Percentiles rank a stretch among this genome's conserved stretches.
Evolutionary conservation across 2,888 invertebrate genomes (phyloP).

Genomic region (Pasiphila rectangulata): DNA sequence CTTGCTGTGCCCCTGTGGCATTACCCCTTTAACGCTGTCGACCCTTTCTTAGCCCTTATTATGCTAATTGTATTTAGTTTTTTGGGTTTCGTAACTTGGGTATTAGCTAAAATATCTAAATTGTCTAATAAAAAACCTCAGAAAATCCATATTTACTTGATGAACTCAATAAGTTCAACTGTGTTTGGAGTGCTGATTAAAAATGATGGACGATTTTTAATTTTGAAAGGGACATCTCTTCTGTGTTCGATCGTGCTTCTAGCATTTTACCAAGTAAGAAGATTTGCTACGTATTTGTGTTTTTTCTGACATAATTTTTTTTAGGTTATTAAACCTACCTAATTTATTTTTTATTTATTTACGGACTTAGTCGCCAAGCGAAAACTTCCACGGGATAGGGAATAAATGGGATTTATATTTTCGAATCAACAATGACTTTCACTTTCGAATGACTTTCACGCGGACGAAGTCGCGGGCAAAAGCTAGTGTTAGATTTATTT

Average conservation of each 20-base stretch:
- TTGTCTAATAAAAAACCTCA: constrained; percentile 15
- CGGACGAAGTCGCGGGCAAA: too few species aligned
- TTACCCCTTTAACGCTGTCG: constrained; percentile 34
- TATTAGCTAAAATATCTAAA: constrained; percentile 27
- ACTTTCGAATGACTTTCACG: too few species aligned
- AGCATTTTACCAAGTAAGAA: constrained; percentile 49
- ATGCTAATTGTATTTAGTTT: constrained; percentile 15
- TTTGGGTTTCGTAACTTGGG: constrained; percentile 41
- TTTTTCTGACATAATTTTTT: background rate
- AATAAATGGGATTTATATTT: too few species aligned
- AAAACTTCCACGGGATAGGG: too few species aligned
- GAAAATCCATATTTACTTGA: constrained; percentile 31
- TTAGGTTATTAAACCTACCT: too few species aligned
- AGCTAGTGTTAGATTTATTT: too few species aligned
- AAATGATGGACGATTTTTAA: constrained; percentile 31
- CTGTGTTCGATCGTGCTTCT: constrained; percentile 42
- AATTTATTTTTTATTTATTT: too few species aligned
- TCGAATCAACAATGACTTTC: too few species aligned
- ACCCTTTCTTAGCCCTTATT: constrained; percentile 22
- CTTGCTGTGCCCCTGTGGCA: constrained; percentile 46
- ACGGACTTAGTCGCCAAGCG: too few species aligned
- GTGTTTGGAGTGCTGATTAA: constrained; percentile 42
- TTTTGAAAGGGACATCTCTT: constrained; percentile 43
- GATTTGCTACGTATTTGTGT: background rate
- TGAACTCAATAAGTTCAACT: constrained; percentile 33